Base-by-base conservation (phyloP, 2,888 invertebrate genomes). In the Ormia ochracea region DNA sequence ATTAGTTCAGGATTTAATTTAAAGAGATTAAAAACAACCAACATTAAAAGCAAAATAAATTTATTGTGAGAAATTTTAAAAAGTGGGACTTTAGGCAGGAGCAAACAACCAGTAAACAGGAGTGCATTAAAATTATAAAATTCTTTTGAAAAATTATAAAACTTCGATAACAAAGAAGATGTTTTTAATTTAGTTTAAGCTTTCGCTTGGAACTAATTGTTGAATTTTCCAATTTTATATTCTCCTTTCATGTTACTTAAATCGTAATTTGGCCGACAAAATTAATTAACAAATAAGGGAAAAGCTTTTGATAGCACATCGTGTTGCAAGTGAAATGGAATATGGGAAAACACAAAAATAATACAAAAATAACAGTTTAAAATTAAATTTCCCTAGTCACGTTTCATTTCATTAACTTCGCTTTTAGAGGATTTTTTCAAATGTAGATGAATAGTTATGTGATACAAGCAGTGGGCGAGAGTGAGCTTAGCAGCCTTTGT, bases 191-290 rank as follows among this genome's bases (percentile, higher is more conserved):
- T 33, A 58, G 48, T 43, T 31, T 23, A 59, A 72, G 52, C 61
- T 36, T 23, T 14, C 54, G 72, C 36, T 52, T 63, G 63, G 73
- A 65, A 73, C 73, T 56, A 65, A 73, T 73, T 73, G 31, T 3
- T 14, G n/a, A 43, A 43, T 21, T 43, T 45, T 0, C 28, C 31
- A 45, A 7, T 26, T 50, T 28, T 1, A 58, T 45, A 4, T 12
- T 21, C 14, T 41, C 38, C n/a, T 43, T 9, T 9, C 2, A 1
- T 4, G 2, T 12, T 2, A 7, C 17, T 5, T 19, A 1, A 9
- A 7, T 19, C 3, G 2, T 43, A 10, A 43, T 19, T 19, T 19
- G 7, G 4, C 17, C 43, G 19, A 19, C 14, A 0, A 41, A 41
- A 41, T 41, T 41, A 41, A 9, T 7, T 19, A 7, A 7, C 4